A percentile compares a stretch with the other conserved stretches of the same genome.
Conservation (phyloP, 1,140 invertebrate species). For the Meteorus sp. region DNA sequence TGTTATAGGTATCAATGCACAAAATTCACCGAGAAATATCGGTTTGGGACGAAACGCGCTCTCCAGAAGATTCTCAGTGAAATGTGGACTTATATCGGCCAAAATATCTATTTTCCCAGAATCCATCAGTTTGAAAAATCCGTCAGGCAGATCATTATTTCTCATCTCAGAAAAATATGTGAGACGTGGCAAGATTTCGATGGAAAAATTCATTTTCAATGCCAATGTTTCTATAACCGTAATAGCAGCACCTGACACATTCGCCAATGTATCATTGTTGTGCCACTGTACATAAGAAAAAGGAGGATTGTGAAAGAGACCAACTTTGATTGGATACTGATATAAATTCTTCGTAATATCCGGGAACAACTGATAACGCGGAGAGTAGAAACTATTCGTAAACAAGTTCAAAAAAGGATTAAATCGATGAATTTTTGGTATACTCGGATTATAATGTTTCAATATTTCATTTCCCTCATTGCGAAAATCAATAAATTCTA, state of each 20-base stretch:
- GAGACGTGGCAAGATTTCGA: neutral
- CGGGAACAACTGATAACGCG: constrained; percentile 10
- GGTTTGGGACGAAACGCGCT: neutral
- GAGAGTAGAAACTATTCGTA: constrained; percentile 4
- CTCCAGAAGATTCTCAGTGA: constrained; percentile 5
- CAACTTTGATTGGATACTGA: constrained; percentile 19
- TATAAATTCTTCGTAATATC: constrained; percentile 19
- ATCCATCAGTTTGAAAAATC: constrained; percentile 5
- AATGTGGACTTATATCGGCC: constrained; percentile 20
- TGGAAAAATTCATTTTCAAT: constrained; percentile 22
- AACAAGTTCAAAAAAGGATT: constrained; percentile 26
- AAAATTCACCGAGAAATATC: constrained; percentile 16
- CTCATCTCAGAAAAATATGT: neutral
- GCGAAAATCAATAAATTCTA: constrained; percentile 7
- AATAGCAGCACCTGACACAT: constrained; percentile 13
- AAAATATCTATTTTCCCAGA: constrained; percentile 25
- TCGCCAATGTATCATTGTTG: neutral
- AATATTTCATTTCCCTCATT: neutral
- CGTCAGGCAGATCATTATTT: neutral
- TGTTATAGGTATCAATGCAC: constrained; percentile 13
- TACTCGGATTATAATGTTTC: neutral
- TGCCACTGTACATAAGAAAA: constrained; percentile 11
- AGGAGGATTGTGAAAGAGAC: constrained; percentile 8
- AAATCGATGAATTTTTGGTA: constrained; percentile 16
- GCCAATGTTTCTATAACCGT: neutral